Percentiles rank a stretch among this genome's conserved stretches.
phyloP scores from a whole-genome alignment of 2,888 invertebrate species.

The Dione vanillae region DNA sequence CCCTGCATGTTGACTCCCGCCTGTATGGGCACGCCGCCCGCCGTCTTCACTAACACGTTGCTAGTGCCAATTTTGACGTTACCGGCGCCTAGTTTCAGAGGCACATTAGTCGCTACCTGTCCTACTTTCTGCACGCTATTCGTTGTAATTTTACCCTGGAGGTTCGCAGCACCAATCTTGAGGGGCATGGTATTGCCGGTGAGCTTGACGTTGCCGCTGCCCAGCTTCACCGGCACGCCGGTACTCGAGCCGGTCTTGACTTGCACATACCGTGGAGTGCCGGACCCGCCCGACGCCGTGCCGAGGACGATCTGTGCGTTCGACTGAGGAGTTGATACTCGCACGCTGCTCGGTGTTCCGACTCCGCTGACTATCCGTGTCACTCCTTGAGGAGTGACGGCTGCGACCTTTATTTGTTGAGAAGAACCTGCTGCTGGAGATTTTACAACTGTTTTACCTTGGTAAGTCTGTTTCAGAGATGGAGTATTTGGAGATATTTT shows the following conservation, averaged over 20 bases:
- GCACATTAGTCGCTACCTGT: constrained; percentile 57
- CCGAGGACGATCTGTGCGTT: constrained; percentile 72
- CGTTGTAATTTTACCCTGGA: constrained; percentile 69
- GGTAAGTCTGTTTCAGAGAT: constrained; percentile 70
- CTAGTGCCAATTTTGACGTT: constrained; percentile 79
- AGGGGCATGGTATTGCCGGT: constrained; percentile 70
- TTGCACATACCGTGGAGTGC: constrained; percentile 74
- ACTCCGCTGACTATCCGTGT: constrained; percentile 76
- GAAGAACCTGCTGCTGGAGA: constrained; percentile 67
- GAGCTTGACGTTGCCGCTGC: constrained; percentile 72
- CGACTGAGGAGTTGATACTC: constrained; percentile 72
- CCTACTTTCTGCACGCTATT: constrained; percentile 71
- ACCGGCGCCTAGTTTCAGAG: constrained; percentile 74
- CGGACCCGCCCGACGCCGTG: constrained; percentile 60
- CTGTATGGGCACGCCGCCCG: constrained; percentile 71
- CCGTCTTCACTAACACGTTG: constrained; percentile 76
- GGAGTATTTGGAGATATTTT: constrained; percentile 74
- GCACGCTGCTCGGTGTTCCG: constrained; percentile 66
- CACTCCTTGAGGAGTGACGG: constrained; percentile 74
- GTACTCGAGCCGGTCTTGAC: constrained; percentile 71
- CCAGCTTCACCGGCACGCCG: constrained; percentile 70
- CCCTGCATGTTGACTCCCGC: constrained; percentile 67
- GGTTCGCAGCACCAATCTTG: constrained; percentile 72
- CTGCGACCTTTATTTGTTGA: constrained; percentile 75
- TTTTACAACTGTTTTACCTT: constrained; percentile 66